phyloP scores from a whole-genome alignment of 2,113 vertebrate genomes.

The Ceuthmochares aereus region DNA sequence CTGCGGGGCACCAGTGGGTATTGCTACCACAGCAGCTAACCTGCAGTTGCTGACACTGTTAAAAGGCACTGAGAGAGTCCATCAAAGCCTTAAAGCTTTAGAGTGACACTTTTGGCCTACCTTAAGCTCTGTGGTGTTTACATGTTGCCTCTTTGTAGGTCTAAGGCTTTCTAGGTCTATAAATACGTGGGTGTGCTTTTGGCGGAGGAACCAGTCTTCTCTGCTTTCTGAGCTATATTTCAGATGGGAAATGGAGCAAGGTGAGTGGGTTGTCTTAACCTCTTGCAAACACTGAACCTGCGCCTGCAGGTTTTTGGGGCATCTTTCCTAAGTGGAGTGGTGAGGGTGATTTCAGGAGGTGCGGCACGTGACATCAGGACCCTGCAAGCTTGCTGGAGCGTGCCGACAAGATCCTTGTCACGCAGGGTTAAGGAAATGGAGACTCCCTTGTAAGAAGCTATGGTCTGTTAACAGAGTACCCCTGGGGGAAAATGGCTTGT shows the following conservation, averaged over 20 bases:
- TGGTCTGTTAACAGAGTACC: neutral
- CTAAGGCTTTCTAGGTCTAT: constrained; percentile 18
- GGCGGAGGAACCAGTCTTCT: neutral
- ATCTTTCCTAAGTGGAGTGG: neutral
- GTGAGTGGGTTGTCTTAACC: neutral
- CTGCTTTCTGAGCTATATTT: constrained; percentile 21
- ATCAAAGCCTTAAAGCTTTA: neutral
- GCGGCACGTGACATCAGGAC: accelerated
- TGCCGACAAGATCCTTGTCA: accelerated
- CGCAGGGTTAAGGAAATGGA: accelerated
- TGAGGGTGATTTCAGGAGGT: neutral
- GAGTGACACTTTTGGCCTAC: neutral
- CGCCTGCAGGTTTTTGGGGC: neutral
- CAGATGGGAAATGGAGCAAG: neutral
- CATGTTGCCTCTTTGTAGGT: neutral
- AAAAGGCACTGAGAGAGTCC: neutral
- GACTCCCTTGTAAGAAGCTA: accelerated
- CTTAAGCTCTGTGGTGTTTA: neutral
- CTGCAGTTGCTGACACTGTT: neutral
- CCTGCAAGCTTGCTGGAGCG: accelerated
- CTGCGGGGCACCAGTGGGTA: neutral
- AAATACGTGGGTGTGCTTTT: neutral
- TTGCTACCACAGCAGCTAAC: neutral
- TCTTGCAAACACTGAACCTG: neutral
- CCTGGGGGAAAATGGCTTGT: neutral